phyloP scores from a whole-genome alignment of 2,888 invertebrate genomes.

The Coleophora deauratella region DNA sequence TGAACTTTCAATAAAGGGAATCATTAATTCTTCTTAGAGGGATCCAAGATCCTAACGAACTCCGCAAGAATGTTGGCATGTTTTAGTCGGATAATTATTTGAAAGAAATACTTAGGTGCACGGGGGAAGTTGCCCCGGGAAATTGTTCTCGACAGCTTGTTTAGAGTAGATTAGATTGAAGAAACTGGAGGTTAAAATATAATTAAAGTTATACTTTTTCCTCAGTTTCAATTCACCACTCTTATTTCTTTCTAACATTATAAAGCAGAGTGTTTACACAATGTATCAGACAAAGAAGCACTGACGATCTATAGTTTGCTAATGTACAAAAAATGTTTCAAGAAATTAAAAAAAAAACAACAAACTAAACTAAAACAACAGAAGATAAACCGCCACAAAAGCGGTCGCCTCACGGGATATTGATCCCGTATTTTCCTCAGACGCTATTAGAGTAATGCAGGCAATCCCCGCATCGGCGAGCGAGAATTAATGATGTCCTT shows the following conservation, averaged over 20 bases:
- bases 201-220: not conserved
- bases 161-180: not conserved
- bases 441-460: constrained; percentile 52
- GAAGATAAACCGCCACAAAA: constrained; percentile 13
- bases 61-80: constrained; percentile 59
- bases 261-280: too few species aligned
- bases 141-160: constrained; percentile 35
- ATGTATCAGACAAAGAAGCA: too few species aligned
- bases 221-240: too few species aligned
- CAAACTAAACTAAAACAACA: not conserved
- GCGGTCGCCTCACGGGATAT: constrained; percentile 35
- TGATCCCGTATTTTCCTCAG: constrained; percentile 56
- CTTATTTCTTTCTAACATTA: too few species aligned
- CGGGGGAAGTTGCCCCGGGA: constrained; percentile 33
- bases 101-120: constrained; percentile 39
- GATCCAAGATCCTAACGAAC: constrained; percentile 54
- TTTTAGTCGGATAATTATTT: constrained; percentile 65
- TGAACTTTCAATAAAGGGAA: constrained; percentile 82
- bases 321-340: too few species aligned
- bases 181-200: not conserved
- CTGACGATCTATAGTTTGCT: too few species aligned
- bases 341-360: too few species aligned
- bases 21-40: constrained; percentile 78
- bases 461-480: constrained; percentile 49
- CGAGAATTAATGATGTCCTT: constrained; percentile 81